Conservation (phyloP, 2,797 vertebrate genomes). For the Apodemus agrarius region DNA sequence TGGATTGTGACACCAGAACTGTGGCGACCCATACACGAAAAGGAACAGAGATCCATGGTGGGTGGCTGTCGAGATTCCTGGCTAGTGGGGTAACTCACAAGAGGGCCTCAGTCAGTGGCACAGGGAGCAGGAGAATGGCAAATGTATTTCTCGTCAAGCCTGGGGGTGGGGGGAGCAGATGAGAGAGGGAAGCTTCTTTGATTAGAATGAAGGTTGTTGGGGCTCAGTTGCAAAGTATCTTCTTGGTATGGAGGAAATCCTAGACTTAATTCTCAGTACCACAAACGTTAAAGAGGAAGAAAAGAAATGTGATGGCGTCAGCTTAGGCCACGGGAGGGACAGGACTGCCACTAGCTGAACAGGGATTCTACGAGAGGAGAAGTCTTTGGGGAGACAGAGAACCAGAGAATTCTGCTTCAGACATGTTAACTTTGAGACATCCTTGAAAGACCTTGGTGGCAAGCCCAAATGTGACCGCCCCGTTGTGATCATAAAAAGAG, state of each 20-base stretch:
- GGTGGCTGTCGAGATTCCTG: background rate
- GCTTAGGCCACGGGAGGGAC: background rate
- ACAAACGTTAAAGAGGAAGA: background rate
- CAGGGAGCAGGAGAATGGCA: too few species aligned
- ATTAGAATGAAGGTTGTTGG: background rate
- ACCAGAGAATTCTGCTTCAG: background rate
- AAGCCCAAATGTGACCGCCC: background rate
- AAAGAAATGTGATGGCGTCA: background rate
- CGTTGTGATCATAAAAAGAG: too few species aligned
- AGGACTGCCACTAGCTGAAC: rapidly evolving
- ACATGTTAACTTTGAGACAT: background rate
- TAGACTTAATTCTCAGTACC: background rate
- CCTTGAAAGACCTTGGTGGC: background rate
- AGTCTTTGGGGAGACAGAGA: background rate
- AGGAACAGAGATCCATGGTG: background rate
- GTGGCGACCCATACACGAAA: too few species aligned
- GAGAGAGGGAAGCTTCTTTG: background rate
- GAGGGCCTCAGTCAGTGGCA: background rate
- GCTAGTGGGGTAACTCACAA: background rate
- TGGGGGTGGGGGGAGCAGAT: background rate
- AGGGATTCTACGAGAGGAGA: background rate
- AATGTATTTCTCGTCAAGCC: background rate
- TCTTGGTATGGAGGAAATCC: background rate
- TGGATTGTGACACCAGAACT: background rate
- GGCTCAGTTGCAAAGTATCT: background rate